phyloP scores from a whole-genome alignment of 2,888 invertebrate species.

The Cephalotes varians region DNA sequence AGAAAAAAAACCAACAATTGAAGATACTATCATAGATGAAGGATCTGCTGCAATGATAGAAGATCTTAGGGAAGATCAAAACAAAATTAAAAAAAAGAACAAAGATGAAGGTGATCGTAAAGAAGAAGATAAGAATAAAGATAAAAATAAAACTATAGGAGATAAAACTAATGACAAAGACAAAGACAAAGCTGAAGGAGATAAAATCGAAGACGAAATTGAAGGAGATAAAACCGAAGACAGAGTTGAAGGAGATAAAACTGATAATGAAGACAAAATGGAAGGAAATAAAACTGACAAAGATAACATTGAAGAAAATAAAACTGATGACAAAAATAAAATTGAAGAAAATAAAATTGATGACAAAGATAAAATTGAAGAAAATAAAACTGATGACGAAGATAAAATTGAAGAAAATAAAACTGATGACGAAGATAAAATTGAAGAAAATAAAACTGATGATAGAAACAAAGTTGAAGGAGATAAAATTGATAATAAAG shows the following conservation, averaged over 20 bases:
- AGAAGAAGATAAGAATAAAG: not conserved
- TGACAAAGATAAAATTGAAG: not conserved
- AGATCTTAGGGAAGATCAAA: not conserved
- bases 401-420: not conserved
- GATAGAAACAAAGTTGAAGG: constrained; percentile 39
- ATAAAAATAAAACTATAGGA: not conserved
- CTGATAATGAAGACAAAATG: not conserved
- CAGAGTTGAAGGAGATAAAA: not conserved
- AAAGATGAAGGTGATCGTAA: not conserved
- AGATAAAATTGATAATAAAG: not conserved
- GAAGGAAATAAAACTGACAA: not conserved
- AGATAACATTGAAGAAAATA: constrained; percentile 73
- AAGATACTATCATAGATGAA: not conserved
- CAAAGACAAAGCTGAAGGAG: constrained; percentile 64
- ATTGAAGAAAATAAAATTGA: not conserved
- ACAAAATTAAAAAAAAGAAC: not conserved
- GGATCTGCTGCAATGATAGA: not conserved
- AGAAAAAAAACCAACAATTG: not conserved
- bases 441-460: constrained; percentile 62
- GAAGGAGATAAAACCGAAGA: not conserved
- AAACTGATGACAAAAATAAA: constrained; percentile 56
- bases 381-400: not conserved
- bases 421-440: constrained; percentile 69
- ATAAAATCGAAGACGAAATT: not conserved
- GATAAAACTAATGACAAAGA: not conserved